Evolutionary conservation across 2,797 vertebrate species (phyloP), one percentile per base, ranked within the genome.

Genomic region (Amphiprion clarkii): DNA sequence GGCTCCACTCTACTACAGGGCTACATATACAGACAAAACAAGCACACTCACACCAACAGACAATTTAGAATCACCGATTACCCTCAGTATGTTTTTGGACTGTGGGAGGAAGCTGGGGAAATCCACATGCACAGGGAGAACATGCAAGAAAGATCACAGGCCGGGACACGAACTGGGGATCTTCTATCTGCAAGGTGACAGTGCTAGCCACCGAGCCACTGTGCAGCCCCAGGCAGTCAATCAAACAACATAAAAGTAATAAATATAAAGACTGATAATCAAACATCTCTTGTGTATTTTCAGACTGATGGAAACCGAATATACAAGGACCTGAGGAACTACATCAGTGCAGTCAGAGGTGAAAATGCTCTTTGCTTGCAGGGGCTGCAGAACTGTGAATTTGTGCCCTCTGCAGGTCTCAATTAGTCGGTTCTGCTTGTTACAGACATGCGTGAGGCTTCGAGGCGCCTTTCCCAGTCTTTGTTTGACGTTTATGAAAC

Each of bases 361-460:
- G 80, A 23, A 52, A 56, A 53, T 46, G 58, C 10, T 58, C 56
- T 63, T 31, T 61, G 3, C 51, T 63, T 16, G 36, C 12, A 10
- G 17, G 62, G 62, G 62, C 57, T 62, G 71, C 56, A 73, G 54
- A 66, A n/a, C 3, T 74, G 62, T 25, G 21, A 9, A 54, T 67
- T 25, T 81, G 62, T 54, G 59, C 73, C 69, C 29, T 74, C 71
- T 70, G 29, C 59, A 67, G 74, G 25, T 39, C 16, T 79, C 40
- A 81, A 0, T 42, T 6, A 39, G 36, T 39, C 0, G 0, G 1
- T 31, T 72, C 4, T 73, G 46, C 16, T 62, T 76, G 44, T 70
- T 49, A 71, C 88, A 99, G 98, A 96, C 81, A 98, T 99, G 97
- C 96, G 96, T 36, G 97, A 98, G 76, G 96, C 96, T 59, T 98